Conservation (phyloP, 2,113 vertebrate genomes). For the Neolamprologus modestus region DNA sequence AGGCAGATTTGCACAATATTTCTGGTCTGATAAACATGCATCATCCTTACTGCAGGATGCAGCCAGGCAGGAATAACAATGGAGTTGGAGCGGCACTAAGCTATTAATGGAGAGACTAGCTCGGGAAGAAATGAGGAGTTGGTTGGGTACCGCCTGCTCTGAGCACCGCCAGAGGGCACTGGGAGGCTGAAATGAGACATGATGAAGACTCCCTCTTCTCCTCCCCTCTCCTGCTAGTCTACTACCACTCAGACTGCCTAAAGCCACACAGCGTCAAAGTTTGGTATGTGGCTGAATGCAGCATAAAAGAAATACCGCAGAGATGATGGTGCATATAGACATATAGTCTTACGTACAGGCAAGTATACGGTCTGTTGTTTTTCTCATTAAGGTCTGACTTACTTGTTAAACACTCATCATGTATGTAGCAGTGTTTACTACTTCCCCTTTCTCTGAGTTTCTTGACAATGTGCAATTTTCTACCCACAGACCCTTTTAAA, state of each 20-base stretch:
- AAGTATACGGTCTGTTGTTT: not conserved
- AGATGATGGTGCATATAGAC: not conserved
- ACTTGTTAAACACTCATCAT: not conserved
- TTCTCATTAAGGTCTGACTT: not conserved
- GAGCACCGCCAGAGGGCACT: conserved; percentile 37
- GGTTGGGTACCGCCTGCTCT: not conserved
- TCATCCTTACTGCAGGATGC: conserved; percentile 31
- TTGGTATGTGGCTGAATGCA: not conserved
- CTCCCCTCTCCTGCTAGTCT: not conserved
- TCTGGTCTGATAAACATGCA: conserved; percentile 58
- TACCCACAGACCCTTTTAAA: not conserved
- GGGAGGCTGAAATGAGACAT: conserved; percentile 13
- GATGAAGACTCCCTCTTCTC: not conserved
- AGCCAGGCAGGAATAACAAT: conserved; percentile 56
- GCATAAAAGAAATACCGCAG: not conserved
- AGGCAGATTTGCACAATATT: conserved; percentile 39
- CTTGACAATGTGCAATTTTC: not conserved
- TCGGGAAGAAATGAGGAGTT: not conserved
- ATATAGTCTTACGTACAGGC: not conserved
- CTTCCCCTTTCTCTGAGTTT: not conserved
- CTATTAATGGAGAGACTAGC: conserved; percentile 53
- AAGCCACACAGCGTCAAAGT: conserved; percentile 6
- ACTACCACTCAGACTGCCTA: not conserved
- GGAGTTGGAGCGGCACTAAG: conserved; percentile 58
- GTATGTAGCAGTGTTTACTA: not conserved